Evolutionary conservation across 2,113 vertebrate genomes (phyloP).

Genomic region (Rhinopithecus roxellana): DNA sequence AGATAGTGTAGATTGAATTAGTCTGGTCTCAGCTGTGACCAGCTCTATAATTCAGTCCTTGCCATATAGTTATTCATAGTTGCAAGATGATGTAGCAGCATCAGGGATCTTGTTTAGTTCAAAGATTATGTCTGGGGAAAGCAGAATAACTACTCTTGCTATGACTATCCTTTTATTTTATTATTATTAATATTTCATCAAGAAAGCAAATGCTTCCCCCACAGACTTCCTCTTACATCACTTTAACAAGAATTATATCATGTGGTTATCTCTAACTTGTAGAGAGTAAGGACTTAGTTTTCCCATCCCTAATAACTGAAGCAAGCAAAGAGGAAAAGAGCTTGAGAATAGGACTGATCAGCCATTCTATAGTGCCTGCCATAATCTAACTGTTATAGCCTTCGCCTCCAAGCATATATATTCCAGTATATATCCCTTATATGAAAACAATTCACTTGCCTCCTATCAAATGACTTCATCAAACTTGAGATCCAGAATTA

Average conservation of each 20-base stretch:
- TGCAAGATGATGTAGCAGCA: background rate
- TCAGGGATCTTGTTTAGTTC: background rate
- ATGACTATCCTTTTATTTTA: background rate
- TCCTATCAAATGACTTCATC: background rate
- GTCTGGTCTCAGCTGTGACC: background rate
- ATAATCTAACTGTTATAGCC: background rate
- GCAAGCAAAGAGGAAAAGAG: background rate
- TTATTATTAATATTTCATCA: background rate
- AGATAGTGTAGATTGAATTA: background rate
- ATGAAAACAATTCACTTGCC: background rate
- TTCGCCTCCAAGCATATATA: background rate
- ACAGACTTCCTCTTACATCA: background rate
- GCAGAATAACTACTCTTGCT: background rate
- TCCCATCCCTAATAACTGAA: background rate
- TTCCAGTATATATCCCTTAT: background rate
- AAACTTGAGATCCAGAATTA: background rate
- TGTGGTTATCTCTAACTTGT: background rate
- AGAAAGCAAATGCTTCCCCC: background rate
- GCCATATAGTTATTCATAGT: background rate
- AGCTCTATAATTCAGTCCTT: background rate
- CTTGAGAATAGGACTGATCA: background rate
- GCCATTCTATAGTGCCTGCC: background rate
- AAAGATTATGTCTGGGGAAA: background rate
- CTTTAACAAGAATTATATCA: background rate
- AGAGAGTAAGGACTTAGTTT: background rate